A percentile compares a stretch with the other conserved stretches of the same genome.
Evolutionary conservation across 2,797 vertebrate genomes (phyloP).

Genomic region (Sebastes iracundus): DNA sequence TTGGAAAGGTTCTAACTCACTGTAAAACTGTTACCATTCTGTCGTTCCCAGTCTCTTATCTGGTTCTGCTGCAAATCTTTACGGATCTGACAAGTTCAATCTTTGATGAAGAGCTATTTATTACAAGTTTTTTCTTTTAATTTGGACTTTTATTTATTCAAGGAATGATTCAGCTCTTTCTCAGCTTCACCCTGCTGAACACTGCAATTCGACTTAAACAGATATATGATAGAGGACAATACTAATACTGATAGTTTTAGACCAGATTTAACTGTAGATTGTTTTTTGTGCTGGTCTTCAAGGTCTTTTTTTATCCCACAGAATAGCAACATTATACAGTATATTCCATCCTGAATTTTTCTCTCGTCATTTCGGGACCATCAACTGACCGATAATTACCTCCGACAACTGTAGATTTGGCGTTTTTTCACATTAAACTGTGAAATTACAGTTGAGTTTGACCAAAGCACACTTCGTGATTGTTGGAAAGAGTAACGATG

Average conservation of each 20-base stretch:
- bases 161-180: slow-evolving; percentile 39
- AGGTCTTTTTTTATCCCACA: neutral
- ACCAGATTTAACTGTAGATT: neutral
- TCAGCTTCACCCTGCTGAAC: neutral
- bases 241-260: neutral
- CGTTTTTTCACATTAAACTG: too few relatives aligned
- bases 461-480: too few relatives aligned
- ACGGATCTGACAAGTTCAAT: neutral
- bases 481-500: too few relatives aligned
- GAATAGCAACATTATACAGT: neutral
- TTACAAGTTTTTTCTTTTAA: slow-evolving; percentile 21
- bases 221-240: neutral
- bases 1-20: slow-evolving; percentile 44
- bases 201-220: neutral
- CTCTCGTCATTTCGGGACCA: neutral
- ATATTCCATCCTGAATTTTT: neutral
- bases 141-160: slow-evolving; percentile 15
- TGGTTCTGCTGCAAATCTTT: slow-evolving; percentile 15
- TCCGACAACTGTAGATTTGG: fast-evolving
- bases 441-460: too few relatives aligned
- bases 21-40: slow-evolving; percentile 50
- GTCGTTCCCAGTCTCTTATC: slow-evolving; percentile 30
- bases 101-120: slow-evolving; percentile 61
- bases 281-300: neutral
- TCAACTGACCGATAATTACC: neutral